Evolutionary conservation across 2,113 vertebrate genomes (phyloP), one percentile per base, ranked within the genome.

Genomic region (Poeciliopsis retropinna): DNA sequence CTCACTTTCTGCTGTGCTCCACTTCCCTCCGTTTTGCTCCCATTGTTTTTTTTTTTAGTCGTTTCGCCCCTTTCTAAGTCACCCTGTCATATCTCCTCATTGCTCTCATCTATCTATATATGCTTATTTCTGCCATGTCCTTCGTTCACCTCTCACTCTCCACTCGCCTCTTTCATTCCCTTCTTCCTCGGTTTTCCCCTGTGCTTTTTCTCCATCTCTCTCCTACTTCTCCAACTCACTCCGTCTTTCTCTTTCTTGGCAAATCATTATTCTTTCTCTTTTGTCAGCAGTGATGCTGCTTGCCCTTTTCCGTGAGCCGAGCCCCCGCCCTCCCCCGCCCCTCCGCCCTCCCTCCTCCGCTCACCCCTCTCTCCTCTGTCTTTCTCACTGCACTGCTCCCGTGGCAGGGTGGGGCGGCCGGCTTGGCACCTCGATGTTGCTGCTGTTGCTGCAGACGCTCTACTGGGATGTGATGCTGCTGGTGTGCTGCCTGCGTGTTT

Each of bases 81-180:
- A 87, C 87, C 85, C 83, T 90, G 89, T 91, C 90, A 86, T 87
- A 69, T 77, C 66, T 67, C 84, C 73, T 83, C 81, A 82, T 87
- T 76, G 83, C 78, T 84, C 76, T 79, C 87, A 90, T 92, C 91
- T 89, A 83, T 92, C 91, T 90, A 76, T 83, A 82, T 83, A 84
- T 88, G 87, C 84, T 88, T 89, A 85, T 88, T 89, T 85, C 86
- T 86, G 72, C 82, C 67, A 54, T 29, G 85, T 90, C 88, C 89
- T 87, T 91, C 76, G 75, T 82, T 81, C 87, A 75, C 73, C 87
- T 84, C 82, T 86, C 77, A 44, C 34, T 84, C 63, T 73, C 62
- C 44, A 57, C 22, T 37, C 65, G 76, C 34, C 68, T 74, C 72
- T 63, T 62, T 79, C 62, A 82, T 74, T 70, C 67, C 73, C 76